Evolutionary conservation across 2,888 invertebrate species (phyloP).

Genomic region (Nomada lathburiana): DNA sequence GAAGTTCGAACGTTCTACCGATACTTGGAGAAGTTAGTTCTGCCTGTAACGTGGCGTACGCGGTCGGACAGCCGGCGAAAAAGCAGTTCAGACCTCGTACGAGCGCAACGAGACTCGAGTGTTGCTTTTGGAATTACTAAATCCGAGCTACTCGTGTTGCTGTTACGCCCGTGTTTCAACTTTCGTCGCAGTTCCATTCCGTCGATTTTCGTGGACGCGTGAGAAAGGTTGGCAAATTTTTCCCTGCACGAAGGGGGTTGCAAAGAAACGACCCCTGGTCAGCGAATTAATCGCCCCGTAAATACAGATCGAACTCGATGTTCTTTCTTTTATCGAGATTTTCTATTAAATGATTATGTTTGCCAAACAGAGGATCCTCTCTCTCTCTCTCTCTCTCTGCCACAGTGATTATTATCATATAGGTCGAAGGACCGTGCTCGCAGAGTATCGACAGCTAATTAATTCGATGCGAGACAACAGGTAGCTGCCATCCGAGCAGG

Average conservation of each 20-base stretch:
- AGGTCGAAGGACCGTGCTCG: slow-evolving; percentile 24
- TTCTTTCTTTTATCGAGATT: background rate
- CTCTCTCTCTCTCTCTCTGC: slow-evolving; percentile 8
- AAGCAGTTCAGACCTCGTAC: background rate
- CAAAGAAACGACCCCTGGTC: background rate
- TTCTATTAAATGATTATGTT: slow-evolving; percentile 20
- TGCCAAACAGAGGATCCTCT: background rate
- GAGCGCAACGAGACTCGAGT: background rate
- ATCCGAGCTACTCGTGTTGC: slow-evolving; percentile 4
- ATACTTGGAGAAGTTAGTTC: background rate
- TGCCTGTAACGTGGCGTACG: background rate
- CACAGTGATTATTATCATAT: slow-evolving; percentile 38
- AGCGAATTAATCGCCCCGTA: slow-evolving; percentile 6
- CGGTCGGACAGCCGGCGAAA: background rate
- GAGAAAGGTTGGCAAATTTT: background rate
- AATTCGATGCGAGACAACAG: slow-evolving; percentile 45
- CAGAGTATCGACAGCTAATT: slow-evolving; percentile 48
- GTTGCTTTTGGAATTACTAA: slow-evolving; percentile 13
- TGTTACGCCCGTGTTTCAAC: background rate
- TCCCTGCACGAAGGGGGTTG: background rate
- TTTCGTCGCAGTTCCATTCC: background rate
- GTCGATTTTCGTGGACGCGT: background rate
- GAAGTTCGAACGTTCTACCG: background rate
- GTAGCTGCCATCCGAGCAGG: slow-evolving; percentile 31
- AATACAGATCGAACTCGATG: background rate